These are phyloP conservation scores for Thalassophryne amazonica DNA, from an alignment of 2,797 vertebrate species.

Conservation along the genomic window DNA sequence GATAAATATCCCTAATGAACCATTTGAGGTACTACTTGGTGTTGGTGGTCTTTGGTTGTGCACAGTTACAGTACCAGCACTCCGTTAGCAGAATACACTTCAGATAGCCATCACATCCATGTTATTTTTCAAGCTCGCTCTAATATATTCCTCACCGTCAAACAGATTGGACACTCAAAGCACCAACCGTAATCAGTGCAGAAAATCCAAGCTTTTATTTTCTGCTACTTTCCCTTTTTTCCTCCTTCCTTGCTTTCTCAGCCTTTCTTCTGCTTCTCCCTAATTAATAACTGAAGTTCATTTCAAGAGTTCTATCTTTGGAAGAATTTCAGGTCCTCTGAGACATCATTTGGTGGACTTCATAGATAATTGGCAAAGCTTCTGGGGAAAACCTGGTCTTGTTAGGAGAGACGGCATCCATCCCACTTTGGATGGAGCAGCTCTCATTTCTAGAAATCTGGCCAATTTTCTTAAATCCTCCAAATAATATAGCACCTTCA, in stretches of 20 bases:
- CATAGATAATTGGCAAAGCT: too few species aligned
- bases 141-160: not conserved
- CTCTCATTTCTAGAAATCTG: too few species aligned
- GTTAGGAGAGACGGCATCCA: too few species aligned
- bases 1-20: constrained; percentile 33
- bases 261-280: constrained; percentile 32
- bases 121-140: not conserved
- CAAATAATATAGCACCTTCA: too few species aligned
- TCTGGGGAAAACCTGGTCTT: too few species aligned
- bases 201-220: not conserved
- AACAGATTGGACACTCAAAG: not conserved
- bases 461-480: too few species aligned
- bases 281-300: constrained; percentile 69
- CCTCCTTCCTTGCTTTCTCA: not conserved
- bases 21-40: constrained; percentile 5
- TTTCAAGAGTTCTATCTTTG: constrained; percentile 55
- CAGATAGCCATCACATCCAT: not conserved
- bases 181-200: not conserved
- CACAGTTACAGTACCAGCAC: not conserved
- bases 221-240: not conserved
- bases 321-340: constrained; percentile 42
- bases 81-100: not conserved
- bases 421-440: too few species aligned
- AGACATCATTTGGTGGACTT: too few species aligned
- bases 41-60: constrained; percentile 11